Percentiles rank a stretch among this genome's conserved stretches.
Evolutionary conservation across 2,797 vertebrate genomes (phyloP).

Genomic region (Chaetodon trifasciatus): DNA sequence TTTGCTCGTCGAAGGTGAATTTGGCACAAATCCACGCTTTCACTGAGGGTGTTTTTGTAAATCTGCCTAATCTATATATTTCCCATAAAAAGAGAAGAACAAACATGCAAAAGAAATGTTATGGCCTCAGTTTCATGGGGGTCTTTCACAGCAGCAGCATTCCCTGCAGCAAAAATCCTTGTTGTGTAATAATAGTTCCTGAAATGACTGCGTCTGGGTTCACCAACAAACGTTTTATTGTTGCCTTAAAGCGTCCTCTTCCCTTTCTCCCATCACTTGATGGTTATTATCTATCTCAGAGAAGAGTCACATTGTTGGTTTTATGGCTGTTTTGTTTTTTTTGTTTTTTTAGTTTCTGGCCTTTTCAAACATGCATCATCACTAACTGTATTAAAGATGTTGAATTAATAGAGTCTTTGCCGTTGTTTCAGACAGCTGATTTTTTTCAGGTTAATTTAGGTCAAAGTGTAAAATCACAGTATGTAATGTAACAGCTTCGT

Average conservation of each 20-base stretch:
- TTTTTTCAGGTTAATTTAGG: neutral
- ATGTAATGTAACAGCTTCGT: neutral
- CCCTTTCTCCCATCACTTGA: neutral
- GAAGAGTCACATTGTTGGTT: neutral
- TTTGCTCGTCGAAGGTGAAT: neutral
- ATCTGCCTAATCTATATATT: neutral
- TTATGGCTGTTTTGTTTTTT: neutral
- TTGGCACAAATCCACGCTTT: neutral
- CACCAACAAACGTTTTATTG: neutral
- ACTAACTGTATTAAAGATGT: neutral
- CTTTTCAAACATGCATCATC: neutral
- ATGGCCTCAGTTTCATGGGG: neutral
- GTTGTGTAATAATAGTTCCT: neutral
- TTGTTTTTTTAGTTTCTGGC: neutral
- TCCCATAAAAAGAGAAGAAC: neutral
- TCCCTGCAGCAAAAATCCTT: neutral
- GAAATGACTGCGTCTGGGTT: neutral
- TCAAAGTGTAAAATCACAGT: neutral
- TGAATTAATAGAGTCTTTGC: neutral
- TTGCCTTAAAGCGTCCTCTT: neutral
- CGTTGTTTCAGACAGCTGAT: neutral
- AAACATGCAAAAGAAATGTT: neutral
- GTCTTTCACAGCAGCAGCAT: neutral
- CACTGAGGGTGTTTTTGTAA: neutral
- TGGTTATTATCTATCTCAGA: constrained; percentile 7